Evolutionary conservation across 2,797 vertebrate genomes (phyloP).

Genomic region (Eospalax fontanierii): DNA sequence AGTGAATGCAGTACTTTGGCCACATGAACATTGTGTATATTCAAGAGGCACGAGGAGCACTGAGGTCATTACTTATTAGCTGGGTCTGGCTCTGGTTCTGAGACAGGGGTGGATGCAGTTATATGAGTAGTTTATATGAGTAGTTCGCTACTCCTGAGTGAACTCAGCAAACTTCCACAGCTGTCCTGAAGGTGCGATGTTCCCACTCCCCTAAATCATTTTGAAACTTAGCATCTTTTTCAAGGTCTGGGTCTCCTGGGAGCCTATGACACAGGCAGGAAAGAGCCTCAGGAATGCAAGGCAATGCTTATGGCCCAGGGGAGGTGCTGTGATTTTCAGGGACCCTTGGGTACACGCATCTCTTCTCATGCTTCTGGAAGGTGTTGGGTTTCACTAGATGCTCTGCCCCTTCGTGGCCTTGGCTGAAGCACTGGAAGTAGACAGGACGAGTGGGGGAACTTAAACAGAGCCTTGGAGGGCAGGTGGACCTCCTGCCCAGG

Average conservation of each 20-base stretch:
- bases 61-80: background rate
- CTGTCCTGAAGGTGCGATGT: background rate
- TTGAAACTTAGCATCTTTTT: background rate
- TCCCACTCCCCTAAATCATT: background rate
- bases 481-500: accelerated
- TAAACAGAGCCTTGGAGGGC: too few species aligned
- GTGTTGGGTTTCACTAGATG: background rate
- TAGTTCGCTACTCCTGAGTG: background rate
- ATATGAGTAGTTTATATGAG: too few species aligned
- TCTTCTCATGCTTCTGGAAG: background rate
- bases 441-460: background rate
- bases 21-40: background rate
- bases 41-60: background rate
- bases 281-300: constrained; percentile 6
- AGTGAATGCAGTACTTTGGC: background rate
- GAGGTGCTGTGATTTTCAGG: background rate
- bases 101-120: background rate
- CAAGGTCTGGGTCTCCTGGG: background rate
- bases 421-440: background rate
- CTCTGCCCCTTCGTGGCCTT: background rate
- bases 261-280: background rate
- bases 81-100: background rate
- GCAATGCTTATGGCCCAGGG: background rate
- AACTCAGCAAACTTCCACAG: background rate
- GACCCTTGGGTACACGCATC: background rate